A percentile compares a stretch with the other conserved stretches of the same genome.
These are phyloP conservation scores for Butorides virescens DNA, from an alignment of 2,113 vertebrate genomes.

Conservation along the genomic window DNA sequence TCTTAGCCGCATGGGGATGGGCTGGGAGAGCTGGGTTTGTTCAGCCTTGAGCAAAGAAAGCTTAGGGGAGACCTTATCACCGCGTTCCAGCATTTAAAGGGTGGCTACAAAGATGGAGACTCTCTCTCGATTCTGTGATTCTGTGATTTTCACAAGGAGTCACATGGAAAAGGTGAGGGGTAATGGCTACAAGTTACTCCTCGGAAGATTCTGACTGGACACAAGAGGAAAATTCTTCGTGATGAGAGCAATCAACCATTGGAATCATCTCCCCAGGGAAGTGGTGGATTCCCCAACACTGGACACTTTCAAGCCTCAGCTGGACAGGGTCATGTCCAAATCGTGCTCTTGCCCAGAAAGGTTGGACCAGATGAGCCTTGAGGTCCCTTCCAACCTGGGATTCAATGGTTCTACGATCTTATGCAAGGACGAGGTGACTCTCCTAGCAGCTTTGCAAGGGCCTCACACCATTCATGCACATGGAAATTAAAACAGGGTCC, in stretches of 20 bases:
- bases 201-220: not conserved
- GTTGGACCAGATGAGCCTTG: not conserved
- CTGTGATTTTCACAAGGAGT: not conserved
- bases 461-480: accelerated
- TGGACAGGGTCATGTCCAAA: not conserved
- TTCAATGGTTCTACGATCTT: not conserved
- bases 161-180: not conserved
- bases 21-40: not conserved
- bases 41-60: not conserved
- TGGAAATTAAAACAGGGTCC: not conserved
- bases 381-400: not conserved
- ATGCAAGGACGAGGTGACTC: accelerated
- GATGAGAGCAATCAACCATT: not conserved
- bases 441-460: not conserved
- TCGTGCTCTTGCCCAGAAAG: not conserved
- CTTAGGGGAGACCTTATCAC: not conserved
- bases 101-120: not conserved
- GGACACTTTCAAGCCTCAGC: not conserved
- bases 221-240: not conserved
- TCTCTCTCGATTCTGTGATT: no score
- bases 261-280: not conserved
- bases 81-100: not conserved
- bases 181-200: not conserved
- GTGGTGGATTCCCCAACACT: not conserved
- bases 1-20: no score